phyloP scores from a whole-genome alignment of 2,113 vertebrate species.

The Gila orcuttii region DNA sequence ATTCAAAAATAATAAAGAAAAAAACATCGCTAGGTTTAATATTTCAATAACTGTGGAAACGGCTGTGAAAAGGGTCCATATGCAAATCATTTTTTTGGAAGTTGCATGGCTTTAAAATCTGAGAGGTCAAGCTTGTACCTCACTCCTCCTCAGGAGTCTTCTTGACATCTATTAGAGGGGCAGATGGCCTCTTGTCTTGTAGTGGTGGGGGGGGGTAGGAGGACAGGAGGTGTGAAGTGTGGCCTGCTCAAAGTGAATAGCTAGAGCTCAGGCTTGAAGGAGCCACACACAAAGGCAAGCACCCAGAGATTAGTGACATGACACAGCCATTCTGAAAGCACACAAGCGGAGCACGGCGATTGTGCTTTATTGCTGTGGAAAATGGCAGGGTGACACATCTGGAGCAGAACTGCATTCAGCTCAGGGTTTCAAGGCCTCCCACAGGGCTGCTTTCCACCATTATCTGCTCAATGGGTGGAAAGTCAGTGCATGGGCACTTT shows the following conservation, averaged over 20 bases:
- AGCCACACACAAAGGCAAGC: constrained; percentile 48
- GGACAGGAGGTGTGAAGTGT: constrained; percentile 54
- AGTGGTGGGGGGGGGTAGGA: constrained; percentile 4
- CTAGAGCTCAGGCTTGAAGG: constrained; percentile 31
- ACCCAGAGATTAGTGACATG: constrained; percentile 43
- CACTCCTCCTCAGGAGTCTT: constrained; percentile 39
- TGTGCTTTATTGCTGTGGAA: constrained; percentile 68
- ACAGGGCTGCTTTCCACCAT: constrained; percentile 62
- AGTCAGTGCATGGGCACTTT: constrained; percentile 37
- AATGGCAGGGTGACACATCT: constrained; percentile 72
- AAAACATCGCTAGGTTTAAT: too few relatives aligned
- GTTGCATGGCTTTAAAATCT: neutral
- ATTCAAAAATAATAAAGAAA: too few relatives aligned
- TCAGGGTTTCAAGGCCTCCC: constrained; percentile 63
- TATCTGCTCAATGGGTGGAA: constrained; percentile 72
- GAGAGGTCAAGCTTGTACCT: neutral
- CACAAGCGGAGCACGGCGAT: constrained; percentile 57
- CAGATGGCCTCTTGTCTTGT: constrained; percentile 70
- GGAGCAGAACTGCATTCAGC: constrained; percentile 60
- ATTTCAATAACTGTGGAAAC: too few relatives aligned
- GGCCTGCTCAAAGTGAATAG: constrained; percentile 37
- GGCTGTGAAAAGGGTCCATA: too few relatives aligned
- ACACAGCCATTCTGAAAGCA: constrained; percentile 57
- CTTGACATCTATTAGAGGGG: constrained; percentile 62
- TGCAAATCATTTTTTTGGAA: neutral